Conservation (phyloP, 2,113 vertebrate species). For the Anseranas semipalmata region DNA sequence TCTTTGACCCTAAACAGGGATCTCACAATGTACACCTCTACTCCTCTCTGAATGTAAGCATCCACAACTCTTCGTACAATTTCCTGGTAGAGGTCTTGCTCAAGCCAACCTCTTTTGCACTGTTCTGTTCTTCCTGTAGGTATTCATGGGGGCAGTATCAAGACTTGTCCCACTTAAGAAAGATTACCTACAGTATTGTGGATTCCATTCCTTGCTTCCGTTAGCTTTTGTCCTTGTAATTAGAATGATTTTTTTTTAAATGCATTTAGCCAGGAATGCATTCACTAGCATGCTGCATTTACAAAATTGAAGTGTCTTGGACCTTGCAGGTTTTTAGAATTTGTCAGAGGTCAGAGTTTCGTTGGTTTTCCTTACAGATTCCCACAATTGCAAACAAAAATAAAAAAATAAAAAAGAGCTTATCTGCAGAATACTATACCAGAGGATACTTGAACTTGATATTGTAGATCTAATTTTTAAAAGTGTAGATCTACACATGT, state of each 20-base stretch:
- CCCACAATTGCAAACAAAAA: not conserved
- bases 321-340: not conserved
- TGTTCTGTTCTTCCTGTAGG: not conserved
- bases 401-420: not conserved
- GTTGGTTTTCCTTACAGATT: not conserved
- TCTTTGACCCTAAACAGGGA: not conserved
- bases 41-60: not conserved
- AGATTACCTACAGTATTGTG: not conserved
- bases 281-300: not conserved
- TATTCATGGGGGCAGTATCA: accelerated
- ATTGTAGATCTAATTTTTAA: not conserved
- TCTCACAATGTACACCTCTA: not conserved
- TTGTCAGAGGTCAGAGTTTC: not conserved
- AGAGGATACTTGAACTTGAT: not conserved
- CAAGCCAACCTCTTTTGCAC: not conserved
- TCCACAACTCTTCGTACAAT: not conserved
- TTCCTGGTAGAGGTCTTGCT: not conserved
- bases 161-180: not conserved
- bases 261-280: not conserved
- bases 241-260: not conserved
- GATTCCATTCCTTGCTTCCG: not conserved
- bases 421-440: not conserved
- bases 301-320: not conserved
- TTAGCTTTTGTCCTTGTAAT: not conserved
- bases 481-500: not conserved